phyloP scores from a whole-genome alignment of 2,113 vertebrate species.

The Tragelaphus imberbis region DNA sequence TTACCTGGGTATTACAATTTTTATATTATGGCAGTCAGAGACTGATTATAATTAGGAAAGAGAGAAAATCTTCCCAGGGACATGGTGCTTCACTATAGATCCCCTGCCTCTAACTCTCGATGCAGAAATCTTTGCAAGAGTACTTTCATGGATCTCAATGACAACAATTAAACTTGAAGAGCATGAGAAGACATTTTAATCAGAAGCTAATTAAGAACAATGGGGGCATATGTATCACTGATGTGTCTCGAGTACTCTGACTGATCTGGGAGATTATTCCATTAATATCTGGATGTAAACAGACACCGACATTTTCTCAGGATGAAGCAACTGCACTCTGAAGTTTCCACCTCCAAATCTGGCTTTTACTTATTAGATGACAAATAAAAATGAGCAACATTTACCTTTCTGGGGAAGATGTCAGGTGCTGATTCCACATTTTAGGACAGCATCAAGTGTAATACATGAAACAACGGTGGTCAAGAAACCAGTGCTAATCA shows the following conservation, averaged over 20 bases:
- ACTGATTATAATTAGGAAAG: conserved; percentile 66
- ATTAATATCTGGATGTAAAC: conserved; percentile 71
- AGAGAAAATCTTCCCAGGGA: conserved; percentile 40
- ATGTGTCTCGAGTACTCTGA: conserved; percentile 65
- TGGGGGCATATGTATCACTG: conserved; percentile 66
- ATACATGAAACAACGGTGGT: background rate
- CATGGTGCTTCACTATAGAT: conserved; percentile 36
- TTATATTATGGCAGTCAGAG: conserved; percentile 20
- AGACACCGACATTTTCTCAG: conserved; percentile 69
- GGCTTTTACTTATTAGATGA: conserved; percentile 45
- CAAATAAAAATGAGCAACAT: conserved; percentile 50
- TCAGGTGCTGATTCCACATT: background rate
- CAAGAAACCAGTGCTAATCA: background rate
- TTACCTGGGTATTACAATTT: conserved; percentile 41
- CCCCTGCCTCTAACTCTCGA: conserved; percentile 61
- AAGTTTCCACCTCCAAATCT: conserved; percentile 57
- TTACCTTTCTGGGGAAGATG: background rate
- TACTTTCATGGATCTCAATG: conserved; percentile 65
- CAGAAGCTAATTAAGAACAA: conserved; percentile 76
- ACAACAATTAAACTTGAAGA: conserved; percentile 73
- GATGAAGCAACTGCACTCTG: conserved; percentile 44
- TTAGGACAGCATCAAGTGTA: background rate
- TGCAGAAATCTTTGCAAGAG: conserved; percentile 59
- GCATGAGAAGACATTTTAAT: conserved; percentile 73
- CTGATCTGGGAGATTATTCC: conserved; percentile 70